Evolutionary conservation across 2,797 vertebrate genomes (phyloP).

Genomic region (Semaprochilodus insignis): DNA sequence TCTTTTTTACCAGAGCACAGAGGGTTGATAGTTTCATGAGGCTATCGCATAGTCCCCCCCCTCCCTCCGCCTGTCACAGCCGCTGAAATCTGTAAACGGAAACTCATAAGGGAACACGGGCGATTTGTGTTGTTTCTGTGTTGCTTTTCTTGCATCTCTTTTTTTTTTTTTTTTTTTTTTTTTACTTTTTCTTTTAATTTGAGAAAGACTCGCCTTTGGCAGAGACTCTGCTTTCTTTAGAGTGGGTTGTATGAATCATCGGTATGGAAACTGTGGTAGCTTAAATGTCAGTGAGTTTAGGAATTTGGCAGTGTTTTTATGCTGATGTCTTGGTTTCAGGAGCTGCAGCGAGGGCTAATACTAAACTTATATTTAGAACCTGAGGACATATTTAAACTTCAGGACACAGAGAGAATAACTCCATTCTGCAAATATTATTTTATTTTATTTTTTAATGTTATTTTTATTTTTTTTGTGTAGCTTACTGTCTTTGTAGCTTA

Average conservation of each 20-base stretch:
- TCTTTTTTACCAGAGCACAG: background rate
- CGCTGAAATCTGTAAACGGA: slow-evolving; percentile 9
- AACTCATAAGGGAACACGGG: slow-evolving; percentile 3
- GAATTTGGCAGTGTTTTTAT: slow-evolving; percentile 28
- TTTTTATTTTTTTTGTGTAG: no score
- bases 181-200: slow-evolving; percentile 22
- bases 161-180: no score
- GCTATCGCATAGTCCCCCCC: background rate
- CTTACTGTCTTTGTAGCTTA: no score
- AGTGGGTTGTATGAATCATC: slow-evolving; percentile 55
- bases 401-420: background rate
- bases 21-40: background rate
- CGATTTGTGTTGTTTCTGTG: slow-evolving; percentile 4
- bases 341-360: slow-evolving; percentile 1
- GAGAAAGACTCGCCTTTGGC: slow-evolving; percentile 47
- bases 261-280: slow-evolving; percentile 57
- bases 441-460: background rate
- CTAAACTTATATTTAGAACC: slow-evolving; percentile 26
- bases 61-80: background rate
- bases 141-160: background rate
- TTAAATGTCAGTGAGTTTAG: slow-evolving; percentile 45
- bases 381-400: background rate
- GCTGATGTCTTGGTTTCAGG: slow-evolving; percentile 39
- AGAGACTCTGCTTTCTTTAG: slow-evolving; percentile 31
- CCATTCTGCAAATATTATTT: background rate